phyloP scores from a whole-genome alignment of 2,113 vertebrate genomes.

The Pelodiscus sinensis region DNA sequence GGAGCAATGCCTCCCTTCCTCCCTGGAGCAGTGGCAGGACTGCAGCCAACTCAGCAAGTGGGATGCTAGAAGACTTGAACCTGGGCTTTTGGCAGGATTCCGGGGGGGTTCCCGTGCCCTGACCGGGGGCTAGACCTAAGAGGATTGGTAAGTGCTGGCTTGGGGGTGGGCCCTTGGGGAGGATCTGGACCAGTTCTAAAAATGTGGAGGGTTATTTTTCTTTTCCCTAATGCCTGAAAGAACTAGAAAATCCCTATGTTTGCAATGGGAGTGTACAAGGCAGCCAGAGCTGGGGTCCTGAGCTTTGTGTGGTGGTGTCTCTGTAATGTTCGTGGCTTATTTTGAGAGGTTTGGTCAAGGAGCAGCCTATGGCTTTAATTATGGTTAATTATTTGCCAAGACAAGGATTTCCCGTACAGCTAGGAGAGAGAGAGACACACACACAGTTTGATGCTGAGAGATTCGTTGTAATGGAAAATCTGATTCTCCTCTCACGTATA shows the following conservation, averaged over 20 bases:
- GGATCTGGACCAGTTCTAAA: background rate
- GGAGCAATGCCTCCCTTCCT: background rate
- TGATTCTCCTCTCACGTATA: background rate
- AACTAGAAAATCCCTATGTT: background rate
- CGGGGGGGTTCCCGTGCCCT: background rate
- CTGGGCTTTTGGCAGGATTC: constrained; percentile 14
- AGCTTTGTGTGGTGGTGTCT: background rate
- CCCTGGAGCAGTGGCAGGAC: background rate
- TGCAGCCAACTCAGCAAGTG: background rate
- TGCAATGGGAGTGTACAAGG: background rate
- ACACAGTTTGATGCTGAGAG: too few relatives aligned
- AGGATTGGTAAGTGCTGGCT: constrained; percentile 56
- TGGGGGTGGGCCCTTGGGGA: background rate
- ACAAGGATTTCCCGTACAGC: background rate
- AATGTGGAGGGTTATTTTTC: background rate
- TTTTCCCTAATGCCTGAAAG: background rate
- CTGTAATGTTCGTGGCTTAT: too few relatives aligned
- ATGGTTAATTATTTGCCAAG: background rate
- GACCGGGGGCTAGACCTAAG: background rate
- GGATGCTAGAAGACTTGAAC: constrained; percentile 28
- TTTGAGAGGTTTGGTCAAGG: background rate
- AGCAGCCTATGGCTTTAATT: background rate
- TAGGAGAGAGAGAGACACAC: background rate
- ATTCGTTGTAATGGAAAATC: background rate
- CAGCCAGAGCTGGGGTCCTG: background rate